Conservation (phyloP, 2,113 vertebrate genomes). For the Silurus meridionalis region DNA sequence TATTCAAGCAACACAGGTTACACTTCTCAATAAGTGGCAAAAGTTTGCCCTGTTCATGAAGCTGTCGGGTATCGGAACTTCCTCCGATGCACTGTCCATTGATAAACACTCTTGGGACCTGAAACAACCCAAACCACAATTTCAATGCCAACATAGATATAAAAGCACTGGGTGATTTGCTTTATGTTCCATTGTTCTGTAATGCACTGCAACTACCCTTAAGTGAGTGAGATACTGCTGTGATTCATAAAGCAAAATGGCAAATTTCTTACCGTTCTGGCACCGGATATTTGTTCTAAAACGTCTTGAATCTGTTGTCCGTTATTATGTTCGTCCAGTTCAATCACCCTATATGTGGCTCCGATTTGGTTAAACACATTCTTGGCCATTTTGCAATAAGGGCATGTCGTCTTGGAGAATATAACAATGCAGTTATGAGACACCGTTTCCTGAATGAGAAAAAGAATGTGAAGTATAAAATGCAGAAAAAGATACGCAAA, state of each 20-base stretch:
- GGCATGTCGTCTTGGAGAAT: conserved; percentile 92
- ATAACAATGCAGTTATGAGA: conserved; percentile 91
- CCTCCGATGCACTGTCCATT: conserved; percentile 91
- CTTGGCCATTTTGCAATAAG: conserved; percentile 92
- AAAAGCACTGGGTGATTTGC: background rate
- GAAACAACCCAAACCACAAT: background rate
- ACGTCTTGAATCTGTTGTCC: conserved; percentile 85
- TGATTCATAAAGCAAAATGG: background rate
- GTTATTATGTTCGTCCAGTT: conserved; percentile 81
- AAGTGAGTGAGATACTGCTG: background rate
- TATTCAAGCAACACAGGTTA: conserved; percentile 66
- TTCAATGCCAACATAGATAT: background rate
- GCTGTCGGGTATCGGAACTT: conserved; percentile 83
- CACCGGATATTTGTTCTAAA: conserved; percentile 84
- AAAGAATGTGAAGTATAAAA: background rate
- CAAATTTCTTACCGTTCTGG: conserved; percentile 80
- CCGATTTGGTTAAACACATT: conserved; percentile 86
- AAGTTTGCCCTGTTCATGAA: conserved; percentile 87
- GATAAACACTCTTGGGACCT: conserved; percentile 95
- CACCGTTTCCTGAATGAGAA: conserved; percentile 79
- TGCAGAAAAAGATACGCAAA: background rate
- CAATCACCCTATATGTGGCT: conserved; percentile 81
- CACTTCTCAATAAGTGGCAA: conserved; percentile 84
- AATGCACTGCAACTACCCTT: background rate
- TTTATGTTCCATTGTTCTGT: background rate